phyloP scores from a whole-genome alignment of 2,797 vertebrate genomes.

The Emydoidea blandingii region DNA sequence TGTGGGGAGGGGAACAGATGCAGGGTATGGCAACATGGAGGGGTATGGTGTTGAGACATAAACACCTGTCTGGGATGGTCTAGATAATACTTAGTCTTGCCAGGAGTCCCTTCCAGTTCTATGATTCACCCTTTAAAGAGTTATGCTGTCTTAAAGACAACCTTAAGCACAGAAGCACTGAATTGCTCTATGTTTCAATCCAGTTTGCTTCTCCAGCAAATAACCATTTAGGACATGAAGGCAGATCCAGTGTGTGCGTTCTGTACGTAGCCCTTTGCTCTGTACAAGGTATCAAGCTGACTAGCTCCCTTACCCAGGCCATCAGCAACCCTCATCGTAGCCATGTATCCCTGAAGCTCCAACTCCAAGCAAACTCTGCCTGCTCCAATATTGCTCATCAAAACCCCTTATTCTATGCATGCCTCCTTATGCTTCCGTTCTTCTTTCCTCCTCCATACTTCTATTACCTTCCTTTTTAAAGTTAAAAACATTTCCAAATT shows the following conservation, averaged over 20 bases:
- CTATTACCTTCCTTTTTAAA: background rate
- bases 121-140: background rate
- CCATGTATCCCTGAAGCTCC: background rate
- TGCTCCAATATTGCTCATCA: background rate
- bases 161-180: background rate
- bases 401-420: background rate
- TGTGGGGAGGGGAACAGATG: background rate
- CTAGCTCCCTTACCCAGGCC: background rate
- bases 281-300: background rate
- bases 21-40: background rate
- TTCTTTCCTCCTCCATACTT: background rate
- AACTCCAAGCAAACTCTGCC: background rate
- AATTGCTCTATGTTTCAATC: background rate
- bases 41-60: background rate
- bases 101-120: no score
- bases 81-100: no score
- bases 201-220: background rate
- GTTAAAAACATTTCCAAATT: background rate
- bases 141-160: background rate
- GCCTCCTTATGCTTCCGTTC: background rate
- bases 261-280: background rate
- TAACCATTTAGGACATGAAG: background rate
- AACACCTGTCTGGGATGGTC: no score
- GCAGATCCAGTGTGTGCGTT: background rate
- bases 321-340: background rate